Conservation (phyloP, 2,888 invertebrate genomes). For the Cheilosia pagana region DNA sequence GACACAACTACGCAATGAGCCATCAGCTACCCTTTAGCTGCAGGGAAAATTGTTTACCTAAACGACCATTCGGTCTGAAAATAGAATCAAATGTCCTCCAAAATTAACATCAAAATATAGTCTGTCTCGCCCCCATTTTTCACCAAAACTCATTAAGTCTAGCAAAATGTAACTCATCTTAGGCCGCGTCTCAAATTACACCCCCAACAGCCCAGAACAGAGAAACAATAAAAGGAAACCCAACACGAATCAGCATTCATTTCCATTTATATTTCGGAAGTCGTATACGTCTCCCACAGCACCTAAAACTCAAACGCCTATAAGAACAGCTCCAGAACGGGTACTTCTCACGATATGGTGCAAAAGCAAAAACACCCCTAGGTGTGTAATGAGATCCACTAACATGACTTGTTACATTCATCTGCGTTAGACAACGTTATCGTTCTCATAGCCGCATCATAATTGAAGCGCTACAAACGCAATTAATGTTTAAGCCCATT, state of each 20-base stretch:
- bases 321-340: background rate
- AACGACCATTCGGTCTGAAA: conserved; percentile 20
- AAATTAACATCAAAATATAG: conserved; percentile 39
- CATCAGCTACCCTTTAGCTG: background rate
- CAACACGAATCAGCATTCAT: conserved; percentile 39
- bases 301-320: background rate
- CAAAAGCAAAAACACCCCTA: conserved; percentile 17
- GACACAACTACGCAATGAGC: background rate
- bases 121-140: background rate
- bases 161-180: conserved; percentile 39
- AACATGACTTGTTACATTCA: conserved; percentile 22
- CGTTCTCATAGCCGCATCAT: conserved; percentile 55
- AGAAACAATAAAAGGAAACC: background rate
- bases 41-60: background rate
- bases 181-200: conserved; percentile 3
- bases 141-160: conserved; percentile 39
- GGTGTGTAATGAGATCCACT: conserved; percentile 42
- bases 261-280: conserved; percentile 17
- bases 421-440: conserved; percentile 59
- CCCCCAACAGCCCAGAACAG: background rate
- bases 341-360: conserved; percentile 17
- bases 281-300: background rate
- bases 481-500: conserved; percentile 43
- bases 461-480: conserved; percentile 63
- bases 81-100: conserved; percentile 30